Conservation (phyloP, 2,797 vertebrate genomes). For the Cossypha heuglini region DNA sequence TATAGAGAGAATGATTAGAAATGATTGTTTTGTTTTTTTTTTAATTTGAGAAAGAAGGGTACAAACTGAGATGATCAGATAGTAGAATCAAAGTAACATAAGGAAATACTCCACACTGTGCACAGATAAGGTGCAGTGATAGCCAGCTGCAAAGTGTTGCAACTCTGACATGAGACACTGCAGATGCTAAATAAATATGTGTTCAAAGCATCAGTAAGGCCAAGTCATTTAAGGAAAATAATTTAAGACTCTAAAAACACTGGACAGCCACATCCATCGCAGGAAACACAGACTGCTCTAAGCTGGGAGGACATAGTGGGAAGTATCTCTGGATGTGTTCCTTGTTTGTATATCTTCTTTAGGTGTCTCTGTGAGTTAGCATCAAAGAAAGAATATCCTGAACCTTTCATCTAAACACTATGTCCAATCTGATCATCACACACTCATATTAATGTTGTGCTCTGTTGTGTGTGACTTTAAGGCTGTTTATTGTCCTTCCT, state of each 20-base stretch:
- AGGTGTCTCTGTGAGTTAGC: accelerated
- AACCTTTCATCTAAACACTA: background rate
- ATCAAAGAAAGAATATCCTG: background rate
- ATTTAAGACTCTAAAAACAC: background rate
- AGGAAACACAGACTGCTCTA: background rate
- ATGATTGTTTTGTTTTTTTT: background rate
- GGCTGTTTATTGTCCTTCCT: background rate
- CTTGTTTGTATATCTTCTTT: background rate
- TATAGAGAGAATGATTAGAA: background rate
- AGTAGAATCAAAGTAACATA: background rate
- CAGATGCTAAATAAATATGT: background rate
- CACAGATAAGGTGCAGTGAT: background rate
- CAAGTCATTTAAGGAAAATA: background rate
- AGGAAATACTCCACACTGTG: background rate
- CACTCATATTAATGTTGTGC: background rate
- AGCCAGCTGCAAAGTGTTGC: background rate
- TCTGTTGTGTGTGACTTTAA: background rate
- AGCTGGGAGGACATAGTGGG: background rate
- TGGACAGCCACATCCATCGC: background rate
- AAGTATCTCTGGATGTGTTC: background rate
- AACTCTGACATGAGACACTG: background rate
- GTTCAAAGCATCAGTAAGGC: background rate
- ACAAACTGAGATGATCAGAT: background rate
- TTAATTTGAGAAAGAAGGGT: background rate
- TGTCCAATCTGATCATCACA: background rate